Base-by-base conservation (phyloP, 2,888 invertebrate genomes). In the Ligdia adustata region DNA sequence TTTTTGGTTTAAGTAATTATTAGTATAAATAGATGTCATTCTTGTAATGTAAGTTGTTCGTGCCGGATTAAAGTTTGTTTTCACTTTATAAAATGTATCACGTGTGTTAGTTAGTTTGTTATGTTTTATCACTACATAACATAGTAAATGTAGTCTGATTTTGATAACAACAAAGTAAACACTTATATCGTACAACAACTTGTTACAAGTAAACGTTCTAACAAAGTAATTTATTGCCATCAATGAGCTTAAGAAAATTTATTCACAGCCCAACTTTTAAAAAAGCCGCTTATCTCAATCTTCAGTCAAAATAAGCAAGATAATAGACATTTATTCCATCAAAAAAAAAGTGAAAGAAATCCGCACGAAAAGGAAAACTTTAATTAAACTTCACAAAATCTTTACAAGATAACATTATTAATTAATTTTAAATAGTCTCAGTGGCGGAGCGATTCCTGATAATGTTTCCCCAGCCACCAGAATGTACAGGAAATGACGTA, bases 331-430 rank as follows among this genome's bases (percentile, higher is more conserved):
- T 83, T 76, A 73, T 75, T 75, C 78, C 78, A 85, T 83, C 81
- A 82, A 79, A 79, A 81, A 82, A 41, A 70, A 75, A n/a, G n/a
- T n/a, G n/a, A 73, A 71, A 64, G 69, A 75, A 77, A 82, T 78
- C 60, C 57, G 55, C 33, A 9, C 37, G 46, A 50, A 51, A 71
- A 82, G 75, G 69, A 72, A 77, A 87, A 88, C 82, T 89, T 88
- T 83, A 89, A 89, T 88, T 89, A 86, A 89, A 87, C 85, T 87
- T 85, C 71, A 64, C 73, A 70, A 75, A 82, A 86, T 84, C 82
- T 82, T 89, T 87, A 88, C 87, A 83, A 82, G 89, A 90, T 89
- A 89, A 88, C 85, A 89, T 86, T 87, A 88, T 87, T 89, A 86
- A 89, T 89, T 88, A 90, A 90, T 88, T 89, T 88, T 81, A 86